phyloP scores from a whole-genome alignment of 2,888 invertebrate genomes.

The Polylopha cassiicola region DNA sequence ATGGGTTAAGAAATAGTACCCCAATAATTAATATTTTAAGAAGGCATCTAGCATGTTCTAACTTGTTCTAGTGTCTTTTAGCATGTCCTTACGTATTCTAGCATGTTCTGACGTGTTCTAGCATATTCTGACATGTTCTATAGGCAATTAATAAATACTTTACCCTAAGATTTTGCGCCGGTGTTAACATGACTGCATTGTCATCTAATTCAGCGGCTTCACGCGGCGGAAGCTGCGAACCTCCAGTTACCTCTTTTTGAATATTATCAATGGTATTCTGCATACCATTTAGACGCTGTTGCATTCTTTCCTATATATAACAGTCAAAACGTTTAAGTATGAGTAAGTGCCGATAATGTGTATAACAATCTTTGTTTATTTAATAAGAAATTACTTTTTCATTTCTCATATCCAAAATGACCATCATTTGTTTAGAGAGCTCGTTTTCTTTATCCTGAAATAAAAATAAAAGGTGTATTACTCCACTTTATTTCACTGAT shows the following conservation, averaged over 20 bases:
- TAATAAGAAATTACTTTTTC: conserved; percentile 42
- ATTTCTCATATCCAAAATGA: conserved; percentile 42
- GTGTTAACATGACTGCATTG: conserved; percentile 38
- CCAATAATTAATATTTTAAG: too few relatives aligned
- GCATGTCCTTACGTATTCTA: too few relatives aligned
- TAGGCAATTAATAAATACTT: too few relatives aligned
- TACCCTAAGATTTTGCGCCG: conserved; percentile 27
- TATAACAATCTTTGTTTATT: background rate
- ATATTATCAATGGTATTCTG: conserved; percentile 54
- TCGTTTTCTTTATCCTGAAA: conserved; percentile 47
- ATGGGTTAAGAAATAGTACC: too few relatives aligned
- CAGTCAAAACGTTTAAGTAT: background rate
- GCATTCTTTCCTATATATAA: conserved; percentile 42
- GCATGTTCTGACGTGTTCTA: conserved; percentile 1
- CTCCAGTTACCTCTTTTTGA: conserved; percentile 51
- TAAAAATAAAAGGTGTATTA: background rate
- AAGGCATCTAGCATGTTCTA: too few relatives aligned
- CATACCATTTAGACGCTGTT: conserved; percentile 45
- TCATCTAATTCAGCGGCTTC: conserved; percentile 38
- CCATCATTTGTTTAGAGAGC: conserved; percentile 40
- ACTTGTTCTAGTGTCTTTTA: too few relatives aligned
- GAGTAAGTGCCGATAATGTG: background rate
- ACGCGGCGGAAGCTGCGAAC: conserved; percentile 20
- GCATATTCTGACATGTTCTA: background rate
- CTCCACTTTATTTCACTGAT: background rate